phyloP scores from a whole-genome alignment of 2,888 invertebrate genomes.

The Ormyrus labotus region DNA sequence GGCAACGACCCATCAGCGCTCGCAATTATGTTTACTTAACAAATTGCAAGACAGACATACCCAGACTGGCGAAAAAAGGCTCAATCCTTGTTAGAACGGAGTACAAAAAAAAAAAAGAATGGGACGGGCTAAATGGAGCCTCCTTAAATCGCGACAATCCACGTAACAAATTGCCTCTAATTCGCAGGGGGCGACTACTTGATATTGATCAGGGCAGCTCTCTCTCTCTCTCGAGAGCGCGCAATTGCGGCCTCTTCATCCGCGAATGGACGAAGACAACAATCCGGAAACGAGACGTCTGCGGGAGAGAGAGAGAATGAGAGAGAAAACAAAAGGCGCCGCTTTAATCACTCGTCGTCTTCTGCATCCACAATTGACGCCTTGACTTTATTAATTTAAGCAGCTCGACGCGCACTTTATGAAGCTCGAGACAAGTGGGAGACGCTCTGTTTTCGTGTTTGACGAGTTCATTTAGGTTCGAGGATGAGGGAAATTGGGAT shows the following conservation, averaged over 20 bases:
- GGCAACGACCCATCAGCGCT: constrained; percentile 29
- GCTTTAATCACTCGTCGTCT: background rate
- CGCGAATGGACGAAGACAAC: background rate
- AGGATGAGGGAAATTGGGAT: no score
- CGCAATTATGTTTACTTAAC: constrained; percentile 37
- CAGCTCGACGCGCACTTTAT: no score
- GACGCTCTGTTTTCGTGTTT: no score
- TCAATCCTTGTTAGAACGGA: background rate
- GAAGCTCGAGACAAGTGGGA: no score
- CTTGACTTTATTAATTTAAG: background rate
- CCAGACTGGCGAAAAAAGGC: background rate
- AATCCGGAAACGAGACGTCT: constrained; percentile 24
- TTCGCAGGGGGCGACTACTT: constrained; percentile 23
- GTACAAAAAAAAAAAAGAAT: background rate
- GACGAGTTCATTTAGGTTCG: no score
- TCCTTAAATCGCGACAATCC: constrained; percentile 50
- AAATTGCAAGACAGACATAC: constrained; percentile 34
- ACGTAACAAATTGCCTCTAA: constrained; percentile 47
- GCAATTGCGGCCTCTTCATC: constrained; percentile 9
- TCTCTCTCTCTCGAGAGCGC: background rate
- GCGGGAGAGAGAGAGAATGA: background rate
- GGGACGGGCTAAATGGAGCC: background rate
- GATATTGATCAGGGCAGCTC: constrained; percentile 4
- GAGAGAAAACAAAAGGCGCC: background rate
- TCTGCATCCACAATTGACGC: background rate